Base-by-base conservation (phyloP, 2,888 invertebrate species). In the Ormyrus labotus region DNA sequence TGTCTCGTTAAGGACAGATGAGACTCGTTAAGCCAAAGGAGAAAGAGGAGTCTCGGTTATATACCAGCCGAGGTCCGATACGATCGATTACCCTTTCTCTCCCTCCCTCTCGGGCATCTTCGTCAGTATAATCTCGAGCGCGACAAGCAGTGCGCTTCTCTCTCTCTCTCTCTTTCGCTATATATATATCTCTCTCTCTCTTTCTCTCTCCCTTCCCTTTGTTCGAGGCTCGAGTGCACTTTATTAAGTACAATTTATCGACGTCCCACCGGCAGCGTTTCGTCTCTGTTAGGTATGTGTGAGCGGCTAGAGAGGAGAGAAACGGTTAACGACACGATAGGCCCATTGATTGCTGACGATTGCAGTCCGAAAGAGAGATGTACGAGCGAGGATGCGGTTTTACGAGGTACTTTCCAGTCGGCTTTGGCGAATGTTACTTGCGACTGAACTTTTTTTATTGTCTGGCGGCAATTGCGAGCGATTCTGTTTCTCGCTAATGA, bases 171-270 rank as follows among this genome's bases (percentile, higher is more conserved):
- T 50, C 55, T 55, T 57, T 34, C 34, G n/a, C n/a, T n/a, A 10
- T 47, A 9, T 58, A 48, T 57, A 55, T 53, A 64, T 34, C 47
- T n/a, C n/a, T 34, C 10, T 63, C 50, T 53, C 9, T 50, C 55
- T 55, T 63, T 34, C 34, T 34, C 34, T 34, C 4, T 34, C 34
- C 34, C 34, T 34, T 34, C 34, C 71, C 84, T 83, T 84, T 83
- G 85, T 84, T 81, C 82, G 67, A 45, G 75, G 50, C 48, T 83
- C 78, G 73, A 84, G 84, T 82, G 83, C 81, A 82, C 84, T 84
- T 84, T 84, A 84, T 84, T 83, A 84, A 84, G 83, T 83, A 81
- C 82, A 83, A 84, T 84, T 84, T 84, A 84, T 84, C 83, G 83
- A 83, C 81, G 82, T 82, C 74, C 78, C 80, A 78, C 70, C 72